Evolutionary conservation across 1,140 invertebrate species (phyloP), one percentile per base, ranked within the genome.

Genomic region (Leptoteleia sp.): DNA sequence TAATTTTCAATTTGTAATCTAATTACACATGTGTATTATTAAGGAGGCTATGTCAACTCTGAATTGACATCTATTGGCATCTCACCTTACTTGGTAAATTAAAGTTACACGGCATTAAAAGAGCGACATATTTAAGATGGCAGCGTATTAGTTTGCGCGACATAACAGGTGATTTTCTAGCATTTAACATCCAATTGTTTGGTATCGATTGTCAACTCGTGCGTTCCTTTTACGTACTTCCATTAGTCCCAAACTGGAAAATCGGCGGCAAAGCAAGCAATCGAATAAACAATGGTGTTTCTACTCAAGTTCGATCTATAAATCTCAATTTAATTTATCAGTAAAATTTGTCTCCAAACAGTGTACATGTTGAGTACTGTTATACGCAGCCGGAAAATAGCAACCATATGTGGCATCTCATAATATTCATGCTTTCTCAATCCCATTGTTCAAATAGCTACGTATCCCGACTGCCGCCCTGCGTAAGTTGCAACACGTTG

Each of bases 381-480:
- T 64, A 48, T 50, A 64, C 47, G 17, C 25, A 62, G 57, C 62
- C 55, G 76, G 48, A 64, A 79, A 79, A 75, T 59, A 72, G 64
- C 8, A 59, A 3, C 76, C 76, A 75, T 79, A 75, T 64, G 64
- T 42, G 68, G 59, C 40, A 42, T 62, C 59, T 77, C 35, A 75
- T 75, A 62, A 78, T 80, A 70, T 72, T 38, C 54, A 59, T 38
- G 65, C 79, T 84, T 84, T 80, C 83, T 52, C 79, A 83, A 83
- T 76, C 72, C 59, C 64, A 82, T 83, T 84, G 83, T 84, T 79
- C 47, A 59, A 45, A 61, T 62, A 59, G 62, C 67, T 13, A 61
- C 54, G 12, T 62, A 76, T 79, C 48, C 70, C 31, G 37, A 40
- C 52, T 73, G 65, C 76, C 68, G 68, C 76, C 54, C 43, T 65